Conservation (phyloP, 2,113 vertebrate species). For the Puma concolor region DNA sequence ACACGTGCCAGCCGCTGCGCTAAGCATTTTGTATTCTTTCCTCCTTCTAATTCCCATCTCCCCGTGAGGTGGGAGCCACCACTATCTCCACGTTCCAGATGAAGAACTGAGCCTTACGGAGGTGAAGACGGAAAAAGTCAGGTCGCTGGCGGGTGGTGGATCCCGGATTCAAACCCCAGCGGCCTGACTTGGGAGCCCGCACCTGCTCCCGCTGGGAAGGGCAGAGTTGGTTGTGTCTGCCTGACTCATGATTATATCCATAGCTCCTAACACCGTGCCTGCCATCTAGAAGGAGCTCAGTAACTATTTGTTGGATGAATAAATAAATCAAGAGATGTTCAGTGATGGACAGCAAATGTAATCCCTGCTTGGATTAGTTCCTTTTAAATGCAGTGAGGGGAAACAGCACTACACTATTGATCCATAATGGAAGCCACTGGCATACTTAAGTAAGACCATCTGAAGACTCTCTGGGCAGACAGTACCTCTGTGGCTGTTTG, state of each 20-base stretch:
- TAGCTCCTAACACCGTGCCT: background rate
- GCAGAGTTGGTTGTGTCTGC: background rate
- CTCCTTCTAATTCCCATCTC: background rate
- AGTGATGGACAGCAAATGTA: background rate
- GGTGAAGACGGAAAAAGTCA: background rate
- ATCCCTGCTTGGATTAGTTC: background rate
- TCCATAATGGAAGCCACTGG: background rate
- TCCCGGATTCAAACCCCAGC: background rate
- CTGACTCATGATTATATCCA: background rate
- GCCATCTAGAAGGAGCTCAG: background rate
- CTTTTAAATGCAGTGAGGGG: background rate
- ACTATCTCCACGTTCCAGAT: background rate
- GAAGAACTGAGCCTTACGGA: background rate
- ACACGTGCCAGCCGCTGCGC: background rate
- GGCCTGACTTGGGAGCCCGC: background rate
- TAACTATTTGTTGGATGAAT: conserved; percentile 13
- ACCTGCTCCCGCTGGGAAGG: background rate
- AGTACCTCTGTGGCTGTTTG: fast-evolving
- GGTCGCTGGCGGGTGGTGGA: background rate
- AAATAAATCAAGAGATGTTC: background rate
- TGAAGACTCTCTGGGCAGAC: background rate
- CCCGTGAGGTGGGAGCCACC: background rate
- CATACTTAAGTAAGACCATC: background rate
- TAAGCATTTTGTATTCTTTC: background rate
- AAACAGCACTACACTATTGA: background rate